A percentile compares a stretch with the other conserved stretches of the same genome.
Evolutionary conservation across 2,888 invertebrate species (phyloP).

Genomic region (Melanophora roralis): DNA sequence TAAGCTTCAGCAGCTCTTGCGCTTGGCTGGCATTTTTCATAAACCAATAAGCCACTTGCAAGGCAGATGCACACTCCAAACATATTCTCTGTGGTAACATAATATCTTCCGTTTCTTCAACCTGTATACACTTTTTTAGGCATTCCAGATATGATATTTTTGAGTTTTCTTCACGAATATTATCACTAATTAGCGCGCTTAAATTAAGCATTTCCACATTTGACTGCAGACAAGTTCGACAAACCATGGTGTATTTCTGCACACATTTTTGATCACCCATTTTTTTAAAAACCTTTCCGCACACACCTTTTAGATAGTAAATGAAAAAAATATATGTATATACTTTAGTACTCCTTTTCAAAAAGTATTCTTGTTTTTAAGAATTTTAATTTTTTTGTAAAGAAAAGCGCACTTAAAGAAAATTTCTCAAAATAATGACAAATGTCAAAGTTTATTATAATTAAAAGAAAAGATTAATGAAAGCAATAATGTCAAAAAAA

Average conservation of each 20-base stretch:
- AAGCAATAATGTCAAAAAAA: background rate
- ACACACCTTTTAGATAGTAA: background rate
- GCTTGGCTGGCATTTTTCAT: conserved; percentile 69
- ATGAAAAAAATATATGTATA: background rate
- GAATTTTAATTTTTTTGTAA: conserved; percentile 7
- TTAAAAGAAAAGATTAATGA: background rate
- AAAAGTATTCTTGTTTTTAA: too few relatives aligned
- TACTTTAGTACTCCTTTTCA: background rate
- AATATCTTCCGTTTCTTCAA: conserved; percentile 63
- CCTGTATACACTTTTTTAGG: conserved; percentile 67
- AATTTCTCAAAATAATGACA: conserved; percentile 41
- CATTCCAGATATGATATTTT: conserved; percentile 69
- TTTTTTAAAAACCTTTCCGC: conserved; percentile 10
- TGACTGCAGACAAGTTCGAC: conserved; percentile 72
- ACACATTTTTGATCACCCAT: conserved; percentile 43
- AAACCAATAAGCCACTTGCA: conserved; percentile 71
- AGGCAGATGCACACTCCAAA: conserved; percentile 68
- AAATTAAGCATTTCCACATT: conserved; percentile 70
- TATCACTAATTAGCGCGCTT: conserved; percentile 65
- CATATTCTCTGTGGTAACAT: conserved; percentile 68
- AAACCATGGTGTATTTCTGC: conserved; percentile 67
- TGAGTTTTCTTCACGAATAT: conserved; percentile 49
- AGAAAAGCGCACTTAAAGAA: conserved; percentile 36
- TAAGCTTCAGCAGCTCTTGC: conserved; percentile 68
- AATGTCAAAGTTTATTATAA: conserved; percentile 25